Conservation (phyloP, 2,888 invertebrate genomes). For the Lobophora halterata region DNA sequence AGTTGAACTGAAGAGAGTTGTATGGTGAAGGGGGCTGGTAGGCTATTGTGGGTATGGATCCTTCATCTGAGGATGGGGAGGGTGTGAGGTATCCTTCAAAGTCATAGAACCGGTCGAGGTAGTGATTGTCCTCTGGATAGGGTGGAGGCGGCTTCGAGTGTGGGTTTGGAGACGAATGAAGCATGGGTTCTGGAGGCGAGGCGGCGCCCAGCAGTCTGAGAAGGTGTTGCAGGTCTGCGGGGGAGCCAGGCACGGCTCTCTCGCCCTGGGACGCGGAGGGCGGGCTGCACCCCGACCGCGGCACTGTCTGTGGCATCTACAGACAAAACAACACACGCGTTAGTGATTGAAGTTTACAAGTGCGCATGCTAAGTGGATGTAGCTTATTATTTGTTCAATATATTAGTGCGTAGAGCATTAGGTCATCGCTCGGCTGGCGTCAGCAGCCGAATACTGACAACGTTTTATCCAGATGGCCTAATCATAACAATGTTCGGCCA, state of each 20-base stretch:
- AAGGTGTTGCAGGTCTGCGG: conserved; percentile 72
- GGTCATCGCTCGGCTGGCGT: conserved; percentile 43
- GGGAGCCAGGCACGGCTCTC: conserved; percentile 79
- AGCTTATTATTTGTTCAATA: conserved; percentile 25
- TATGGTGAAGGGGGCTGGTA: conserved; percentile 80
- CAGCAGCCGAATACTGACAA: conserved; percentile 33
- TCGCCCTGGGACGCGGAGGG: conserved; percentile 88
- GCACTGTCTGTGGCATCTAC: conserved; percentile 92
- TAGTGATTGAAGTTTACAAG: conserved; percentile 1
- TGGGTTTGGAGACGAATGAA: conserved; percentile 69
- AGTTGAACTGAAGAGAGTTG: conserved; percentile 65
- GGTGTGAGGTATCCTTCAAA: conserved; percentile 74
- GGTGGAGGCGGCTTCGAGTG: conserved; percentile 71
- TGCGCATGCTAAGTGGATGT: background rate
- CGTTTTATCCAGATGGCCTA: conserved; percentile 56
- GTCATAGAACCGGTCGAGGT: conserved; percentile 74
- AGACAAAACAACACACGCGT: conserved; percentile 45
- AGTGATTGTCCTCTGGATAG: conserved; percentile 64
- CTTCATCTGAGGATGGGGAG: conserved; percentile 78
- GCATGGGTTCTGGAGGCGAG: conserved; percentile 73
- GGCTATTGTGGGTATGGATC: conserved; percentile 79
- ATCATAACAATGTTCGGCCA: conserved; percentile 37
- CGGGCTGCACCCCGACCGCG: conserved; percentile 88
- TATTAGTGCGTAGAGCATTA: conserved; percentile 27
- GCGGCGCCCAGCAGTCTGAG: conserved; percentile 73